Evolutionary conservation across 2,797 vertebrate species (phyloP).

Genomic region (Anguilla obscura): DNA sequence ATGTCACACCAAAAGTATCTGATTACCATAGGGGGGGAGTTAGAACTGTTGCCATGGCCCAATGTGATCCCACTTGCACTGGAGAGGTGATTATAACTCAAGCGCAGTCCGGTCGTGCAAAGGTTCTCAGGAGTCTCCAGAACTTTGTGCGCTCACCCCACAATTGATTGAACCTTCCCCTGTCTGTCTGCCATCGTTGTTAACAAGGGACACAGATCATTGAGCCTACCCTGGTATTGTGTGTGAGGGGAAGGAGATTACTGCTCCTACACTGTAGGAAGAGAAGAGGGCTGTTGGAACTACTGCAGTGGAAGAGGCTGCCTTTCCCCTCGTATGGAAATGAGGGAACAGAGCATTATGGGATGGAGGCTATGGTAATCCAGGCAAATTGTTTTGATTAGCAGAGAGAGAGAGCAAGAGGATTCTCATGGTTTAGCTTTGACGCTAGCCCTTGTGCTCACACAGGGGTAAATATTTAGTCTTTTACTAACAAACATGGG

Average conservation of each 20-base stretch:
- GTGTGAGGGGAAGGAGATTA: not conserved
- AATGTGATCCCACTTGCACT: not conserved
- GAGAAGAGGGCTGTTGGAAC: not conserved
- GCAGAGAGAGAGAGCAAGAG: not conserved
- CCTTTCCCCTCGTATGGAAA: not conserved
- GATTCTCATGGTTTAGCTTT: not conserved
- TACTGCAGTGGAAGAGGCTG: not conserved
- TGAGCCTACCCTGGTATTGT: not conserved
- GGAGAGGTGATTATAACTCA: conserved; percentile 18
- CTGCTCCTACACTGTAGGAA: not conserved
- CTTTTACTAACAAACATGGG: not conserved
- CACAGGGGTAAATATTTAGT: not conserved
- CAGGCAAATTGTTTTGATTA: not conserved
- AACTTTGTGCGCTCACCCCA: not conserved
- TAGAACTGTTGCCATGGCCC: not conserved
- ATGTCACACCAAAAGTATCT: conserved; percentile 15
- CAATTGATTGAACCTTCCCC: not conserved
- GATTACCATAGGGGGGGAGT: not conserved
- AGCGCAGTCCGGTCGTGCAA: not conserved
- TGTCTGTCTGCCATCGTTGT: not conserved
- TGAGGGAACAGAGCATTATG: not conserved
- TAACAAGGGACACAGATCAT: not conserved
- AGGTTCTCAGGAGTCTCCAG: not conserved
- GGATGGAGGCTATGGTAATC: not conserved
- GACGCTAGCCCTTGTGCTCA: not conserved